Evolutionary conservation across 2,797 vertebrate species (phyloP).

Genomic region (Darevskia nairensis): DNA sequence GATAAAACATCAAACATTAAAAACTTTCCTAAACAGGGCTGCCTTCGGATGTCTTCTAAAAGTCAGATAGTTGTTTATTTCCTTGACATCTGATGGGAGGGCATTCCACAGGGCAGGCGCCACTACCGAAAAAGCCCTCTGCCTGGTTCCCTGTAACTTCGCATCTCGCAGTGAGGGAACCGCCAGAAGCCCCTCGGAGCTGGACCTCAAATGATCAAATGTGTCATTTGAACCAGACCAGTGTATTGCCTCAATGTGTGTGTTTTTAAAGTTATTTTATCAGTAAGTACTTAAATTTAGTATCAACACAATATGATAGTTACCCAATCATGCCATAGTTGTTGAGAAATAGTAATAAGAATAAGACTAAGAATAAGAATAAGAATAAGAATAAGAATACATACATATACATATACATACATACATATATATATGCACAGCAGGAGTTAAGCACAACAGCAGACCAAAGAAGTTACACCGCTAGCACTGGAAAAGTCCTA

Average conservation of each 20-base stretch:
- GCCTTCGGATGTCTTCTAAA: no score
- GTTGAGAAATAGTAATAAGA: neutral
- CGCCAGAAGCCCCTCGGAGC: no score
- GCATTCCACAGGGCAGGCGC: no score
- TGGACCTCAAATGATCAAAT: neutral
- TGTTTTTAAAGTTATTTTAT: conserved; percentile 3
- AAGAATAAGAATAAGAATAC: neutral
- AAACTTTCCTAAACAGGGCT: no score
- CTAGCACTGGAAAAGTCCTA: conserved; percentile 31
- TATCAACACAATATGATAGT: neutral
- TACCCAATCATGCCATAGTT: neutral
- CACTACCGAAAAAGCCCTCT: no score
- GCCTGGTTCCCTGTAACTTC: no score
- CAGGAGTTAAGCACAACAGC: conserved; percentile 25
- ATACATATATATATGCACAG: rapidly evolving
- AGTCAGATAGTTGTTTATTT: no score
- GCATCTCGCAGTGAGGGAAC: no score
- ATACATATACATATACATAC: neutral
- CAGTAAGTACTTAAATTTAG: neutral
- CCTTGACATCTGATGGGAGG: no score
- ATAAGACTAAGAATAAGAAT: neutral
- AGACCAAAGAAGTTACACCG: conserved; percentile 5
- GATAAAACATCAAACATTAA: no score
- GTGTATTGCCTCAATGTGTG: neutral
- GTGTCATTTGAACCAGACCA: neutral